Evolutionary conservation across 1,140 invertebrate species (phyloP), one percentile per base, ranked within the genome.

Genomic region (Cydia fagiglandana): DNA sequence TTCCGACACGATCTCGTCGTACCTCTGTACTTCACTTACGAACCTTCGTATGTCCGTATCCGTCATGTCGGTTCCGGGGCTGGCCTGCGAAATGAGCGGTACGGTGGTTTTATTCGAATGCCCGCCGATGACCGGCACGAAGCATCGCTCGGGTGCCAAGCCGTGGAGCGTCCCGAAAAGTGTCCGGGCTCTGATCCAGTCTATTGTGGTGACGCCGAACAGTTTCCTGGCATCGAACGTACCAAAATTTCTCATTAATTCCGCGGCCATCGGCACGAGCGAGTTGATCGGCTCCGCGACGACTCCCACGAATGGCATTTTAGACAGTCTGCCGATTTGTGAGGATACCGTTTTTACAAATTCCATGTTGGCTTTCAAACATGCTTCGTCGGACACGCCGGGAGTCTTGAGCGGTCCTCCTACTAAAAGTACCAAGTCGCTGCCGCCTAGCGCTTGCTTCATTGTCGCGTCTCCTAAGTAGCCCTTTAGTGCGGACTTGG

Each of bases 321-420:
- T 96, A 74, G 94, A 94, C 75, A 88, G 80, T 85, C 94, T 91
- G 34, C 95, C 94, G 80, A 94, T 89, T 17, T 91, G 92, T 41
- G 90, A 80, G 2, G 93, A 90, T 30, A 96, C 80, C 79, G 95
- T 94, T 78, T 94, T 92, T n/a, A 96, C 95, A 82, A 97, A 96
- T n/a, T 93, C 90, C 9, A 95, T 95, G 88, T 97, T 97, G 6
- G 94, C 94, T 82, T 95, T 95, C 84, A 97, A 95, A n/a, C 95
- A 89, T 86, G 95, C 94, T 85, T 96, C 94, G 66, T 93, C 79
- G 10, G 89, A 87, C 84, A 92, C 88, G 81, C 94, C 95, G 70
- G 95, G 95, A 83, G 95, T 96, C 76, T 95, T 86, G n/a, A 95
- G 94, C 2, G 95, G 93, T 77, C 96, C 96, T 74, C 96, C 96